These are phyloP conservation scores for Paramuricea clavata DNA, from an alignment of 92 coral and sea anemone species.

Conservation along the genomic window DNA sequence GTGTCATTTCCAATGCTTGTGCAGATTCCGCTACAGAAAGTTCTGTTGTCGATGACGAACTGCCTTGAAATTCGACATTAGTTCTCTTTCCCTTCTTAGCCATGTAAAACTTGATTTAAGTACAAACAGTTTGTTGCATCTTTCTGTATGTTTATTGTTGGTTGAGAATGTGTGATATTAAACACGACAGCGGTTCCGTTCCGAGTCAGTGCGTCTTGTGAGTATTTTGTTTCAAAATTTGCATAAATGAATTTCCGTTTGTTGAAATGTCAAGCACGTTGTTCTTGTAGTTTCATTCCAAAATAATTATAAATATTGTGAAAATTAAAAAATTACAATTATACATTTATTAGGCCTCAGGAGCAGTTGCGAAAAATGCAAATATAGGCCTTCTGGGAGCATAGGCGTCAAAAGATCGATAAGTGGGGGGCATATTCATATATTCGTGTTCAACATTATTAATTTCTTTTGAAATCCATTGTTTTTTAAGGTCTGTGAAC, in stretches of 20 bases:
- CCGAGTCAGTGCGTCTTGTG: conserved; percentile 25
- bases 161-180: background rate
- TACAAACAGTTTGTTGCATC: background rate
- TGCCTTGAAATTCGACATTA: background rate
- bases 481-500: no score
- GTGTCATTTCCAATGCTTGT: background rate
- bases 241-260: background rate
- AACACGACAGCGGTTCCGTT: conserved; percentile 1
- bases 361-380: no score
- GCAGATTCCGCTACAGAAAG: background rate
- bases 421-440: no score
- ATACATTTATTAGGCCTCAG: no score
- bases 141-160: conserved; percentile 3
- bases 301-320: no score
- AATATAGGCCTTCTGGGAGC: no score
- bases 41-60: conserved; percentile 13
- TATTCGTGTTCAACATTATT: no score
- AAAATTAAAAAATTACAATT: no score
- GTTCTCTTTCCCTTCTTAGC: background rate
- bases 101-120: background rate
- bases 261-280: background rate
- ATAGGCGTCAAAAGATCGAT: no score
- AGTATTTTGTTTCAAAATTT: conserved; percentile 2
- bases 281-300: no score
- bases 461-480: no score